Evolutionary conservation across 1,140 invertebrate genomes (phyloP), one percentile per base, ranked within the genome.

Genomic region (Camponotus pennsylvanicus): DNA sequence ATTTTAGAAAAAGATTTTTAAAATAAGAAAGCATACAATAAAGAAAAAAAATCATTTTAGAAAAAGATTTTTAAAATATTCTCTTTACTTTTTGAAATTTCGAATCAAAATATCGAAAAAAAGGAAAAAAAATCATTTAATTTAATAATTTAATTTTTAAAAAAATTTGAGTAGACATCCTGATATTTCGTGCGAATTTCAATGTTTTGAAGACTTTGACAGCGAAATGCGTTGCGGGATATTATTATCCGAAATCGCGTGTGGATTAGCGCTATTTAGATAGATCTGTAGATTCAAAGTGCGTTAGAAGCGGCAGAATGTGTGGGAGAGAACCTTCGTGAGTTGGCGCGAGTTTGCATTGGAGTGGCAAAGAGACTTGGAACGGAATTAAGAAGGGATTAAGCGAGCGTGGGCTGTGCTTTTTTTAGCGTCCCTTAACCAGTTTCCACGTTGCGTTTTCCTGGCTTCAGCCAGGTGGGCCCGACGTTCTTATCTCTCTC

Each of bases 391-490:
- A 84, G 86, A 90, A 86, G 76, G 82, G 79, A 77, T 88, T 78
- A 71, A 86, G 78, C 49, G 55, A 86, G 79, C 89, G 89, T 91
- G 67, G 89, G 89, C 63, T 66, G 64, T 57, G 66, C 55, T 45
- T 85, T 91, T 90, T 88, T 90, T 86, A 59, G 42, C 83, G 63
- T 86, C 83, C 89, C 86, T 86, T 84, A 42, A 88, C 83, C 77
- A 86, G 89, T 90, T 88, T 90, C 64, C 80, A 59, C 66, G 21
- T 42, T 76, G 27, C n/a, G 42, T 61, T 80, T 80, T 70, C 42
- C 55, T 9, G 9, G 13, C 64, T 61, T 18, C 49, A 27, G 18
- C 27, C 77, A 71, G 66, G 55, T 83, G 78, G 34, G 66, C 57
- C 49, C 15, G 40, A 59, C 34, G 18, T 37, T 71, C 55, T 21